Evolutionary conservation across 2,888 invertebrate species (phyloP).

Genomic region (Archips xylosteana): DNA sequence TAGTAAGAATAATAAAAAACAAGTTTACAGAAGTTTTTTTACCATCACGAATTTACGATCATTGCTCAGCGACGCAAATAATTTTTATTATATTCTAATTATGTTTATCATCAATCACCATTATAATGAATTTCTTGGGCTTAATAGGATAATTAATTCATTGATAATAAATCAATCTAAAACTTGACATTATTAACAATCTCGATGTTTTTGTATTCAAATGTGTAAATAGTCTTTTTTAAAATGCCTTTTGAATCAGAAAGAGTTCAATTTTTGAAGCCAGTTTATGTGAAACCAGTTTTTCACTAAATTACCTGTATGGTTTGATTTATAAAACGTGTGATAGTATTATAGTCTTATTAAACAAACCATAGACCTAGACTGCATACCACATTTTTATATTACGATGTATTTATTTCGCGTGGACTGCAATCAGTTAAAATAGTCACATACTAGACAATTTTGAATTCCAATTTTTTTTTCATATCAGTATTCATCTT

Average conservation of each 20-base stretch:
- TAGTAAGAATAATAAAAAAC: no score
- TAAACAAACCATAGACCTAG: conserved; percentile 44
- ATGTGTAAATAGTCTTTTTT: conserved; percentile 44
- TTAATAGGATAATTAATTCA: conserved; percentile 23
- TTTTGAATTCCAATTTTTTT: conserved; percentile 61
- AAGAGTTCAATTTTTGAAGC: conserved; percentile 13
- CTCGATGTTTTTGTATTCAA: conserved; percentile 43
- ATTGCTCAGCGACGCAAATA: conserved; percentile 9
- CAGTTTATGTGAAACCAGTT: conserved; percentile 11
- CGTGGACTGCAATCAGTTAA: conserved; percentile 38
- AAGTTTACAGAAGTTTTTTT: neutral
- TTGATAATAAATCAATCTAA: conserved; percentile 34
- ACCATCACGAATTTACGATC: neutral
- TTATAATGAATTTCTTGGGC: conserved; percentile 7
- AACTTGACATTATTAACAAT: conserved; percentile 38
- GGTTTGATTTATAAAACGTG: conserved; percentile 50
- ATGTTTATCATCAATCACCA: neutral
- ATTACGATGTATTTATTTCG: conserved; percentile 49
- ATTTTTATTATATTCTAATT: no score
- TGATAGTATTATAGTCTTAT: conserved; percentile 66
- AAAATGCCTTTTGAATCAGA: conserved; percentile 30
- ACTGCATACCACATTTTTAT: conserved; percentile 52
- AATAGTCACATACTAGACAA: conserved; percentile 31
- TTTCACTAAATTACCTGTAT: conserved; percentile 12
- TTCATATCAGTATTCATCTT: conserved; percentile 72